phyloP scores from a whole-genome alignment of 2,888 invertebrate species.

The Anticlea derivata region DNA sequence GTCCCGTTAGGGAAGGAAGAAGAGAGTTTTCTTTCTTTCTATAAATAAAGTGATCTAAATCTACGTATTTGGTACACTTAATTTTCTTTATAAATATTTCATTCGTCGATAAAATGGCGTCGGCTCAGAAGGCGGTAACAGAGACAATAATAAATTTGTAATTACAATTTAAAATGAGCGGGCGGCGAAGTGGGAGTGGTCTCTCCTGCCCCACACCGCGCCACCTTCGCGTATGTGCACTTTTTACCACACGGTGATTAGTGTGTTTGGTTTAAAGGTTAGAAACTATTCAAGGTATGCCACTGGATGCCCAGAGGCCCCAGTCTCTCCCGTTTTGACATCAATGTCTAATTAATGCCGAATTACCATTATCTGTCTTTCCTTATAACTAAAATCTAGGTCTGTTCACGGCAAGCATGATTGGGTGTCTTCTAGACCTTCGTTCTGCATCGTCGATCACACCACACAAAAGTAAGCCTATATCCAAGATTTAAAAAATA shows the following conservation, averaged over 20 bases:
- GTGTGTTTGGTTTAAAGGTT: constrained; percentile 40
- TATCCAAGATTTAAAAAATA: no score
- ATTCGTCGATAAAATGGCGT: constrained; percentile 77
- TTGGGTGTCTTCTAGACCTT: no score
- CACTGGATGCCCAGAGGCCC: background rate
- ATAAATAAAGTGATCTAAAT: no score
- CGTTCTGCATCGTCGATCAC: no score
- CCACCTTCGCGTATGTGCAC: constrained; percentile 73
- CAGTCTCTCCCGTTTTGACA: background rate
- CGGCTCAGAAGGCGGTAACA: constrained; percentile 76
- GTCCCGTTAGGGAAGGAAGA: no score
- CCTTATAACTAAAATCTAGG: no score
- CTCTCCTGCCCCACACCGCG: constrained; percentile 66
- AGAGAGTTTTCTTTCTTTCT: no score
- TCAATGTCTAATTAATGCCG: background rate
- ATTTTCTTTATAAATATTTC: background rate
- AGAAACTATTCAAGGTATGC: constrained; percentile 13
- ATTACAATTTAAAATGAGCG: constrained; percentile 84
- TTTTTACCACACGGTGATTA: constrained; percentile 65
- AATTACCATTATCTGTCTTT: no score
- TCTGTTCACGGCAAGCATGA: no score
- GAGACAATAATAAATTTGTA: constrained; percentile 83
- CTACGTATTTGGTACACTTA: background rate
- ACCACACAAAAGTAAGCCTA: no score
- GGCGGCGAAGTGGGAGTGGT: constrained; percentile 80